Conservation (phyloP, 2,888 invertebrate species). For the Caenorhabditis sp. region DNA sequence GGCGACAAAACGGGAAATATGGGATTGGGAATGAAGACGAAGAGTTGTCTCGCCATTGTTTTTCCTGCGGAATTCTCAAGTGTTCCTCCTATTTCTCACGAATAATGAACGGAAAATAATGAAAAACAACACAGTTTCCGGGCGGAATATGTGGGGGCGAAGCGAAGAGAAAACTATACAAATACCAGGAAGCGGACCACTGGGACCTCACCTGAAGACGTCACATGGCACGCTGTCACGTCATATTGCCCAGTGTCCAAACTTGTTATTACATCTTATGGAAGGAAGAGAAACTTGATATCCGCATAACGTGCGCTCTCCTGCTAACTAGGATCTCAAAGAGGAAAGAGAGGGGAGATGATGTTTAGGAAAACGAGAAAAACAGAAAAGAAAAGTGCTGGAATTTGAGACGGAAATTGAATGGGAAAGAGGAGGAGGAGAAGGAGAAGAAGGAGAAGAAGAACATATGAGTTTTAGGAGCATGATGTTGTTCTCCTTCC, state of each 20-base stretch:
- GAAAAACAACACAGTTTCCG: constrained; percentile 23
- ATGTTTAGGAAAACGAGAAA: background rate
- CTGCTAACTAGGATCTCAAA: too few species aligned
- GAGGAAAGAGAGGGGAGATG: background rate
- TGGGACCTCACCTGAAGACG: background rate
- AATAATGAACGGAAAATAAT: constrained; percentile 3
- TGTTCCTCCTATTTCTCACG: constrained; percentile 11
- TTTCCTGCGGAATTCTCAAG: constrained; percentile 1
- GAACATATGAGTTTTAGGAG: constrained; percentile 39
- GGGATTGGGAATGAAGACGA: background rate
- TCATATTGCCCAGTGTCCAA: background rate
- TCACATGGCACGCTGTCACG: background rate
- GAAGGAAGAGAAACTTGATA: background rate
- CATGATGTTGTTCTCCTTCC: constrained; percentile 36
- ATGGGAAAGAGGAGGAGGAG: too few species aligned
- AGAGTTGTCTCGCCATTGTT: constrained; percentile 25
- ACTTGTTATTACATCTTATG: background rate
- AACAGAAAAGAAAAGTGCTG: background rate
- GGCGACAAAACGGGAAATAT: too few species aligned
- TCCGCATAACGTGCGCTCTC: background rate
- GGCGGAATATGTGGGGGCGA: background rate
- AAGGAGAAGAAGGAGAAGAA: too few species aligned
- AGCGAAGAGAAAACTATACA: background rate
- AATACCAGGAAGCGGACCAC: background rate
- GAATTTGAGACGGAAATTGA: constrained; percentile 30